Conservation (phyloP, 2,888 invertebrate species). For the Mellilla xanthometata region DNA sequence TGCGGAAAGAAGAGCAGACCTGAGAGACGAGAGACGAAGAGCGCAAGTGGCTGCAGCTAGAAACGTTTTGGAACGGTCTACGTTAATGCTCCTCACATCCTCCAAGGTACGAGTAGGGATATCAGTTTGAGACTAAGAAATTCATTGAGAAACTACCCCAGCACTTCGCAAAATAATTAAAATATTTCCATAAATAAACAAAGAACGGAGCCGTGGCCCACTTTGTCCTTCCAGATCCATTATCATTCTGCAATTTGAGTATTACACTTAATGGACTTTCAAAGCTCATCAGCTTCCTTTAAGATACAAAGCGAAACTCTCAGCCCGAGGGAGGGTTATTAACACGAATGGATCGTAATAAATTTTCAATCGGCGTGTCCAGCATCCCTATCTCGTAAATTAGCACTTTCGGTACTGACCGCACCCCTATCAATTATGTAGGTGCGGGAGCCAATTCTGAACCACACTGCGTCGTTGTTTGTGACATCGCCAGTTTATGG, state of each 20-base stretch:
- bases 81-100: constrained; percentile 97
- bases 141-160: neutral
- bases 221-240: neutral
- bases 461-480: constrained; percentile 47
- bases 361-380: constrained; percentile 55
- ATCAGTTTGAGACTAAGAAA: neutral
- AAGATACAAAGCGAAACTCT: constrained; percentile 30
- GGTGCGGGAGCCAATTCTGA: constrained; percentile 49
- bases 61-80: constrained; percentile 96
- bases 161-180: no score
- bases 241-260: constrained; percentile 2
- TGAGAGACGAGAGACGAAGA: constrained; percentile 95
- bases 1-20: constrained; percentile 90
- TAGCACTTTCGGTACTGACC: constrained; percentile 49
- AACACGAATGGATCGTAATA: constrained; percentile 55
- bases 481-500: constrained; percentile 46
- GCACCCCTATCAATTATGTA: constrained; percentile 61
- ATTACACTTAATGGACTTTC: constrained; percentile 8
- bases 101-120: constrained; percentile 88
- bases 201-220: neutral
- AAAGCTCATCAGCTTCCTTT: constrained; percentile 18
- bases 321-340: constrained; percentile 44
- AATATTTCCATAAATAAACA: no score
- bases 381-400: constrained; percentile 52
- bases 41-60: constrained; percentile 98